Percentiles rank a stretch among this genome's conserved stretches.
phyloP scores from a whole-genome alignment of 2,113 vertebrate species.

The Xenopus borealis region DNA sequence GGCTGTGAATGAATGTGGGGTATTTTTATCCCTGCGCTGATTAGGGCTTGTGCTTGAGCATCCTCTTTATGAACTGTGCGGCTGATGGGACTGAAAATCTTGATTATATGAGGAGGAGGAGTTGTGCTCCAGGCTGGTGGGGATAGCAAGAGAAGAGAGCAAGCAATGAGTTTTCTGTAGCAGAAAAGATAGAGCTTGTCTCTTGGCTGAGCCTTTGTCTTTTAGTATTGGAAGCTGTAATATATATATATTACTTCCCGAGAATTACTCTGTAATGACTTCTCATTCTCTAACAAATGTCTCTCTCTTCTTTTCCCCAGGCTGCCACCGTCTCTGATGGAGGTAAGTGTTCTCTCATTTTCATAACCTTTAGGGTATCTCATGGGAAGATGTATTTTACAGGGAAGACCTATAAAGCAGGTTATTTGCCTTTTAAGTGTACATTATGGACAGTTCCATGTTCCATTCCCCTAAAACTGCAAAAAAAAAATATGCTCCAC shows the following conservation, averaged over 20 bases:
- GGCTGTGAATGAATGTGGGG: conserved; percentile 15
- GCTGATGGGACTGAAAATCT: conserved; percentile 29
- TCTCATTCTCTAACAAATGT: conserved; percentile 73
- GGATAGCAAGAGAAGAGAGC: conserved; percentile 9
- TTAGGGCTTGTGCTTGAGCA: conserved; percentile 28
- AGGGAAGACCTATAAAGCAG: too few species aligned
- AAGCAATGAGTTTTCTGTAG: not conserved
- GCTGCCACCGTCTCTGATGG: conserved; percentile 95
- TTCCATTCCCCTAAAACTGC: too few species aligned
- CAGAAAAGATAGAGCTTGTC: not conserved
- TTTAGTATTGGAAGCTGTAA: not conserved
- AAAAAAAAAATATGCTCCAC: too few species aligned
- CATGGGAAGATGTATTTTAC: too few species aligned
- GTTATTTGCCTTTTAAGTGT: too few species aligned
- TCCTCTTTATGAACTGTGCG: conserved; percentile 12
- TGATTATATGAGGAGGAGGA: conserved; percentile 32
- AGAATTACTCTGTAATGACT: conserved; percentile 59
- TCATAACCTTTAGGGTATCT: too few species aligned
- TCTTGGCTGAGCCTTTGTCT: not conserved
- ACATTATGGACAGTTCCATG: too few species aligned
- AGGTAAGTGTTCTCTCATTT: conserved; percentile 76
- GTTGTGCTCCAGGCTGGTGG: not conserved
- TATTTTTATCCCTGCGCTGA: conserved; percentile 34
- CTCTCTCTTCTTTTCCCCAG: conserved; percentile 86
- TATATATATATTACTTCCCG: conserved; percentile 28